Conservation (phyloP, 1,140 invertebrate genomes). For the Cataglyphis hispanica region DNA sequence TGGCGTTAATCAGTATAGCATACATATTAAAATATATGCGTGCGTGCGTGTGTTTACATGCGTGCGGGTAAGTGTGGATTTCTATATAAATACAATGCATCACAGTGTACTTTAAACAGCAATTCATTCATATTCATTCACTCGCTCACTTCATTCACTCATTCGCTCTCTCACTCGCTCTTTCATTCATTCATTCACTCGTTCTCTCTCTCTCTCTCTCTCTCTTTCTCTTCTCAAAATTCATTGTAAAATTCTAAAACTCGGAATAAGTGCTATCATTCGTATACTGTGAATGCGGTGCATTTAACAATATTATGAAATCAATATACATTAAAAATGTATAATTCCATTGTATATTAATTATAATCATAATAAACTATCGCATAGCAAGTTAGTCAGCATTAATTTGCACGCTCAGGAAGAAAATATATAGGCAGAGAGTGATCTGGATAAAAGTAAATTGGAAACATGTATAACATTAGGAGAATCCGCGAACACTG, state of each 20-base stretch:
- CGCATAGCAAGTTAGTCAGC: conserved; percentile 72
- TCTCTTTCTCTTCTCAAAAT: neutral
- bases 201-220: too few species aligned
- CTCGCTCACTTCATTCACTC: neutral
- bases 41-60: neutral
- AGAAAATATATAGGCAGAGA: conserved; percentile 51
- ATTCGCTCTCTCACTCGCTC: neutral
- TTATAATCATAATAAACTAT: conserved; percentile 74
- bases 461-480: conserved; percentile 64
- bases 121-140: neutral
- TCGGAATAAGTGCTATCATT: conserved; percentile 38
- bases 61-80: too few species aligned
- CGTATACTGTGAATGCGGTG: conserved; percentile 59
- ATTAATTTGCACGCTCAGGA: conserved; percentile 75
- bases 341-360: conserved; percentile 48
- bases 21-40: neutral
- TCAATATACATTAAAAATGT: conserved; percentile 52
- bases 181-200: too few species aligned
- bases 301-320: conserved; percentile 58
- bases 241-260: conserved; percentile 29
- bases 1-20: conserved; percentile 71
- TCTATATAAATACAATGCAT: conserved; percentile 51
- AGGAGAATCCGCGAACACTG: conserved; percentile 86
- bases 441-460: conserved; percentile 59
- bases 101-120: conserved; percentile 43